Evolutionary conservation across 2,113 vertebrate species (phyloP).

Genomic region (Malurus elegans): DNA sequence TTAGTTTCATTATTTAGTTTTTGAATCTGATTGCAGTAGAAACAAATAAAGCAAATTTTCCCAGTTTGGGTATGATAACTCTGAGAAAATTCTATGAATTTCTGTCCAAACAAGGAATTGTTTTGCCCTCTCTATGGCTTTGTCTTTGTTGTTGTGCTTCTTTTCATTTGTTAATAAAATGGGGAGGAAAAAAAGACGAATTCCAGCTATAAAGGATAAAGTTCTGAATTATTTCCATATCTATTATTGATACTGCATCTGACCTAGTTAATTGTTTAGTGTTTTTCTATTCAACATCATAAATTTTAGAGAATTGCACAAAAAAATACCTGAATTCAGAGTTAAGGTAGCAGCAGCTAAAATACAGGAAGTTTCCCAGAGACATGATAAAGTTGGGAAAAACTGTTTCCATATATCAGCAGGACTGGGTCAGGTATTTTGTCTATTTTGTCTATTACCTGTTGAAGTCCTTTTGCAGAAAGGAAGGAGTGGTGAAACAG

Average conservation of each 20-base stretch:
- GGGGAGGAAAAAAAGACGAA: not conserved
- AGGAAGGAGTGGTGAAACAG: not conserved
- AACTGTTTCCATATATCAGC: not conserved
- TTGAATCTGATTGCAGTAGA: not conserved
- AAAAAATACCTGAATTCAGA: not conserved
- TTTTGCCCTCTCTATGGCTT: not conserved
- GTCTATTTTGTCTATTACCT: not conserved
- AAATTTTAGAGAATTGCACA: not conserved
- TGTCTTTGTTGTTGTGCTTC: not conserved
- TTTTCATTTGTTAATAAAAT: not conserved
- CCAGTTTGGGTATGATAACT: not conserved
- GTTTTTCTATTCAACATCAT: fast-evolving
- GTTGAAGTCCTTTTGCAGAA: not conserved
- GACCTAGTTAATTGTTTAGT: not conserved
- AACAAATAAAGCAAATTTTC: not conserved
- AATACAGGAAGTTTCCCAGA: not conserved
- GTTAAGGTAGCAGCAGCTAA: not conserved
- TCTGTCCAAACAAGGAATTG: not conserved
- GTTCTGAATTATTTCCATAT: not conserved
- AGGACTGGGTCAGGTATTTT: not conserved
- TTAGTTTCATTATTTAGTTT: slow-evolving; percentile 39
- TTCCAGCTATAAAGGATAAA: not conserved
- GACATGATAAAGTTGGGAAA: not conserved
- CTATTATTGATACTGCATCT: not conserved
- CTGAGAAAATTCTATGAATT: not conserved